Base-by-base conservation (phyloP, 2,888 invertebrate genomes). In the Phortica okadai region DNA sequence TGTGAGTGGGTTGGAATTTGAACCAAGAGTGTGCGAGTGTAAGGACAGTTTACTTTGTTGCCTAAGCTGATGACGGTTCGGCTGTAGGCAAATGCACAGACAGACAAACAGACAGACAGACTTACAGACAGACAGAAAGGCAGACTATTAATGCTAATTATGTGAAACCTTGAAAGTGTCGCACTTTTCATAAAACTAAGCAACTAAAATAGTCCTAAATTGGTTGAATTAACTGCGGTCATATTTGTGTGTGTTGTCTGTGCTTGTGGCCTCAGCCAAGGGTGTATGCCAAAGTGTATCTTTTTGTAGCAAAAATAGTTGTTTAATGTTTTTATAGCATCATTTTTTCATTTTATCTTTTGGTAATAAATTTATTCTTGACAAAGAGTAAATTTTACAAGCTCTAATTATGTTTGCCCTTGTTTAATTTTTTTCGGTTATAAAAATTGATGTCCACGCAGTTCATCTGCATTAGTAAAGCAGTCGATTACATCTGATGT, bases 101-200 rank as follows among this genome's bases (percentile, higher is more conserved):
- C 56, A 56, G n/a, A 56, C 45, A 72, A n/a, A 33, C 72, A 25
- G 25, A 50, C 45, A 50, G 44, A 21, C 54, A 54, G 33, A 54
- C 45, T 54, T 42, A 25, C 70, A 33, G 21, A 45, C 45, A 50
- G 44, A n/a, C 4, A 33, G 33, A 33, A 33, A 33, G 33, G 33
- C 33, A 33, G 33, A 33, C 44, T 45, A 44, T 25, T 41, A 41
- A 6, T 41, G 70, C 56, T 72, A 56, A 72, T 72, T 72, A 54
- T 54, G 33, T 50, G 70, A 72, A 72, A 56, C 70, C 70, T 72
- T 72, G 25, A 33, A 72, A 72, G 41, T 72, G 33, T 11, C 33
- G 21, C 69, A 6, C n/a, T 45, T 45, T 8, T 44, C 44, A 21
- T 54, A 54, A 25, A 54, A 70, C 25, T 11, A 54, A 64, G 64